Percentiles rank a stretch among this genome's conserved stretches.
phyloP scores from a whole-genome alignment of 2,888 invertebrate species.

The Drosophila vallismaia region DNA sequence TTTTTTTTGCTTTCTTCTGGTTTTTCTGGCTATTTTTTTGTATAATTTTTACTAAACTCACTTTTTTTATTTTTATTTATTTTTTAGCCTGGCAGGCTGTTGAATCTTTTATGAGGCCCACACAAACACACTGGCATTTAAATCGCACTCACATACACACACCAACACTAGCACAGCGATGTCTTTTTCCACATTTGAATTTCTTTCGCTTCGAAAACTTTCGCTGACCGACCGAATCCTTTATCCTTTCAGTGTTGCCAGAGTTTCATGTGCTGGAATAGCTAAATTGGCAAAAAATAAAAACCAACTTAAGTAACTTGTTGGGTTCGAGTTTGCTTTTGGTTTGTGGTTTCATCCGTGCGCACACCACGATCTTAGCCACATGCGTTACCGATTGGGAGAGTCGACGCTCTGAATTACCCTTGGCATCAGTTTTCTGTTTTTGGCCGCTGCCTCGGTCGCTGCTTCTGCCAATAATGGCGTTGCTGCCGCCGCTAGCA shows the following conservation, averaged over 20 bases:
- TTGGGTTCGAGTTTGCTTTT: no score
- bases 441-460: constrained; percentile 1
- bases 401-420: constrained; percentile 73
- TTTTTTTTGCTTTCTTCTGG: not conserved
- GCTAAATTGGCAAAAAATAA: no score
- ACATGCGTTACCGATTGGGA: constrained; percentile 51
- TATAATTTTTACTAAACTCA: constrained; percentile 8
- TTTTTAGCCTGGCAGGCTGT: constrained; percentile 55
- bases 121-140: constrained; percentile 39
- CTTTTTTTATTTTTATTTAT: constrained; percentile 21
- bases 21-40: constrained; percentile 26
- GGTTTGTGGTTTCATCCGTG: no score
- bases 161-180: constrained; percentile 16
- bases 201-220: constrained; percentile 20
- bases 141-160: constrained; percentile 34
- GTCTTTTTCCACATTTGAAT: constrained; percentile 28
- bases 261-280: no score
- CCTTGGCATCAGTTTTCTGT: constrained; percentile 15
- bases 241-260: no score
- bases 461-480: not conserved
- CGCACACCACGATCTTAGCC: constrained; percentile 6
- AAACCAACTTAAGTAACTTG: no score
- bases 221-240: constrained; percentile 47
- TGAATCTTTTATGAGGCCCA: constrained; percentile 69
- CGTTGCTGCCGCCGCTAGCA: constrained; percentile 39